These are phyloP conservation scores for Lepisosteus osseus DNA, from an alignment of 2,113 vertebrate species.

Conservation along the genomic window DNA sequence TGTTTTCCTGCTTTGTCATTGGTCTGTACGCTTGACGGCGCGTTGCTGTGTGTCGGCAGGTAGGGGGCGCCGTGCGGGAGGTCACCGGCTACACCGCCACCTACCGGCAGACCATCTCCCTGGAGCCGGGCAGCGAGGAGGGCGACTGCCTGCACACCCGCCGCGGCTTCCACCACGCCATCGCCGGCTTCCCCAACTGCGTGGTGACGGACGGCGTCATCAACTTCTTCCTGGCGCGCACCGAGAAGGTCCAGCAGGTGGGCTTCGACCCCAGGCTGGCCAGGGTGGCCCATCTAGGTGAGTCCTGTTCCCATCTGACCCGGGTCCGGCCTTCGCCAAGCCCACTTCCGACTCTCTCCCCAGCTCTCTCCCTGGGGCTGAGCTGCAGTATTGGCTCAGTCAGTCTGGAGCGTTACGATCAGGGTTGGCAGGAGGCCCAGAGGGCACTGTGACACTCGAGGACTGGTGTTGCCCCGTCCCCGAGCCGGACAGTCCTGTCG, in stretches of 20 bases:
- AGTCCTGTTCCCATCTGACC: slow-evolving; percentile 21
- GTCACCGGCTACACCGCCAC: slow-evolving; percentile 76
- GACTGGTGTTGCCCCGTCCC: too few relatives aligned
- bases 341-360: too few relatives aligned
- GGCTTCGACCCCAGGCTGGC: slow-evolving; percentile 81
- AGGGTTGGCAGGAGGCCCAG: too few relatives aligned
- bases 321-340: not conserved
- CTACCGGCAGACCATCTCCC: slow-evolving; percentile 74
- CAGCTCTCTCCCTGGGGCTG: too few relatives aligned
- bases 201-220: slow-evolving; percentile 84
- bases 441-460: too few relatives aligned
- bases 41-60: slow-evolving; percentile 51
- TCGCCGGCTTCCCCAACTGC: slow-evolving; percentile 78
- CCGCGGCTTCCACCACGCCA: slow-evolving; percentile 71
- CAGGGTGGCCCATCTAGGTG: slow-evolving; percentile 77
- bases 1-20: not conserved
- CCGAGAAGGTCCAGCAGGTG: slow-evolving; percentile 75
- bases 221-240: slow-evolving; percentile 88
- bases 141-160: slow-evolving; percentile 76
- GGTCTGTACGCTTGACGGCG: not conserved
- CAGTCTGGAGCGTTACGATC: too few relatives aligned
- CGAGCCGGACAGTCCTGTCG: too few relatives aligned
- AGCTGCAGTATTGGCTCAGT: too few relatives aligned
- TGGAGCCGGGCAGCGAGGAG: slow-evolving; percentile 70
- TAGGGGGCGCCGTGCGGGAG: slow-evolving; percentile 84